Evolutionary conservation across 2,888 invertebrate species (phyloP).

Genomic region (Clostera curtula): DNA sequence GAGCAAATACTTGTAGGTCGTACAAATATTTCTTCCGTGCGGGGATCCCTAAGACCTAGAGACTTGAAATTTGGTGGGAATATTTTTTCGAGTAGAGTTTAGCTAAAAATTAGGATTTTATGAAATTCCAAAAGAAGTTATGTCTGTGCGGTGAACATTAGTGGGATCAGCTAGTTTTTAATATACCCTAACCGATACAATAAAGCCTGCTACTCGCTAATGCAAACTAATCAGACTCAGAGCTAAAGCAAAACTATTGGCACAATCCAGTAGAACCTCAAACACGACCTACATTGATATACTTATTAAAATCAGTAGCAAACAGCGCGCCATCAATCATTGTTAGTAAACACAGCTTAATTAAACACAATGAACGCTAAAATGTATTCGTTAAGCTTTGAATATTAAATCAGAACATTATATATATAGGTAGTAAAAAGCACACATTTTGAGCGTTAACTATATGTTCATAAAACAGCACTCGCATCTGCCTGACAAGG

Average conservation of each 20-base stretch:
- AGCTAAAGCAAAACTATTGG: background rate
- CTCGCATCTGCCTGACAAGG: background rate
- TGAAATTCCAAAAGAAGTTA: too few relatives aligned
- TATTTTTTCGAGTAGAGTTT: too few relatives aligned
- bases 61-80: too few relatives aligned
- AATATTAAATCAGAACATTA: constrained; percentile 8
- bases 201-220: too few relatives aligned
- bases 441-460: too few relatives aligned
- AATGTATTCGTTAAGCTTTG: constrained; percentile 18
- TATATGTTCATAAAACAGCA: background rate
- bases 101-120: too few relatives aligned
- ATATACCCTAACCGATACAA: too few relatives aligned
- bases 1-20: too few relatives aligned
- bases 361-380: constrained; percentile 25
- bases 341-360: constrained; percentile 35
- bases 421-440: background rate
- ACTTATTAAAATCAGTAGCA: constrained; percentile 2
- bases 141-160: too few relatives aligned
- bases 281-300: constrained; percentile 1
- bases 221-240: background rate
- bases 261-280: background rate
- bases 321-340: constrained; percentile 30
- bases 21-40: too few relatives aligned
- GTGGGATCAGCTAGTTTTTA: too few relatives aligned
- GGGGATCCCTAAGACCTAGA: too few relatives aligned